A percentile compares a stretch with the other conserved stretches of the same genome.
These are phyloP conservation scores for Potamilus streckersoni DNA, from an alignment of 1,140 invertebrate species.

Conservation along the genomic window DNA sequence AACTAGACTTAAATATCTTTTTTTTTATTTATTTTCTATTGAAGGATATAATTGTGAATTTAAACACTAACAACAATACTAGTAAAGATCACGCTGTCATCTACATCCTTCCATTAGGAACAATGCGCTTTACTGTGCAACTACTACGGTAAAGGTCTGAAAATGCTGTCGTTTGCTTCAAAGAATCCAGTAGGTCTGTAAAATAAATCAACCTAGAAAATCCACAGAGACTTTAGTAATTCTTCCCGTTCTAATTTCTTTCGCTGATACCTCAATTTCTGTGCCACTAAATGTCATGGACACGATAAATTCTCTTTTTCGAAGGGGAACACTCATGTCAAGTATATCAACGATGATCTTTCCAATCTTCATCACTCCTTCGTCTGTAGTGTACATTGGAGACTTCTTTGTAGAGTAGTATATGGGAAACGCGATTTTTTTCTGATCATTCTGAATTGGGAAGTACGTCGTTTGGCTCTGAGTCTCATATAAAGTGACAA, in stretches of 20 bases:
- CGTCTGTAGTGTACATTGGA: conserved; percentile 30
- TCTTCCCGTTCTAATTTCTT: conserved; percentile 6
- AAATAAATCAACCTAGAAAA: no score
- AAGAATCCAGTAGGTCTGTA: no score
- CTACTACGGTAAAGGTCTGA: no score
- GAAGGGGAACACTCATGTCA: conserved; percentile 1
- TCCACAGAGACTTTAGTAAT: no score
- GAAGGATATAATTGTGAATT: no score
- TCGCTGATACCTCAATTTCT: conserved; percentile 35
- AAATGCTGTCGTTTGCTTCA: no score
- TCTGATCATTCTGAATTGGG: conserved; percentile 2
- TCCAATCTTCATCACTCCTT: conserved; percentile 28
- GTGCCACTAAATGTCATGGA: conserved; percentile 40
- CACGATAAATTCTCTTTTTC: conserved; percentile 22
- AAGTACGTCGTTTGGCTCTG: conserved; percentile 27
- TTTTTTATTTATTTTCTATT: no score
- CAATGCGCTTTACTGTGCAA: no score
- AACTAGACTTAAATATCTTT: no score
- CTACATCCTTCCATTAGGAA: no score
- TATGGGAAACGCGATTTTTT: conserved; percentile 17
- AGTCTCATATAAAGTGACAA: conserved; percentile 10
- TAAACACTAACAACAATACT: no score
- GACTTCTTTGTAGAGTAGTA: conserved; percentile 24
- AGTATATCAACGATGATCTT: conserved; percentile 28
- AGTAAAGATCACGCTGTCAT: no score